Base-by-base conservation (phyloP, 2,113 vertebrate genomes). In the Cepphus grylle region DNA sequence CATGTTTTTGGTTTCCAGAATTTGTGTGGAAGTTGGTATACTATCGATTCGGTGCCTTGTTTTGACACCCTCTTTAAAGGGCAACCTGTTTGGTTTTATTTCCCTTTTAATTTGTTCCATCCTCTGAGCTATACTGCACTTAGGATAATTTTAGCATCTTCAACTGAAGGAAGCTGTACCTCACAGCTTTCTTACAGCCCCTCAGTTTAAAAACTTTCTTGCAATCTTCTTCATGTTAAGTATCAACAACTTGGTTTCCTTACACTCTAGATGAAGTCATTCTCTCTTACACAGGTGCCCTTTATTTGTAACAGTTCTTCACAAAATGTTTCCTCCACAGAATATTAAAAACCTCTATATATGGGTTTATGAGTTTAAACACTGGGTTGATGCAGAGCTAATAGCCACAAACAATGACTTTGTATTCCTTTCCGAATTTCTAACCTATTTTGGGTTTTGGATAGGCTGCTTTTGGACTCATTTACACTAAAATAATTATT, bases 401-500 rank as follows among this genome's bases (percentile, higher is more conserved):
- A 93, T 8, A 96, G 87, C 29, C 53, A 90, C 92, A 76, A 94
- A 53, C 59, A 77, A 73, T 4, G 43, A n/a, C 49, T 93, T 90
- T 74, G 77, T 49, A 77, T 58, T 93, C 92, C 61, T 94, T 93
- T 76, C 73, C 83, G 74, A 93, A 96, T 92, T 83, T 82, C 43
- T 91, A 88, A 77, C 55, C 67, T 88, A 58, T 81, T 94, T 81
- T 69, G 52, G 22, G 27, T 85, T 95, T 97, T 87, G 47, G 36
- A 96, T 69, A 94, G 71, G 69, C 79, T 95, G 69, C 20, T 95
- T 92, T 95, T 97, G 77, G 92, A 94, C n/a, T 97, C 70, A 79
- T 95, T 97, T 97, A 97, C 74, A 91, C 36, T 90, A 92, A 98
- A 97, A 97, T 93, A 97, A 98, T 97, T 95, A 97, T 91, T 91